Base-by-base conservation (phyloP, 2,888 invertebrate species). In the Tenthredo livida region DNA sequence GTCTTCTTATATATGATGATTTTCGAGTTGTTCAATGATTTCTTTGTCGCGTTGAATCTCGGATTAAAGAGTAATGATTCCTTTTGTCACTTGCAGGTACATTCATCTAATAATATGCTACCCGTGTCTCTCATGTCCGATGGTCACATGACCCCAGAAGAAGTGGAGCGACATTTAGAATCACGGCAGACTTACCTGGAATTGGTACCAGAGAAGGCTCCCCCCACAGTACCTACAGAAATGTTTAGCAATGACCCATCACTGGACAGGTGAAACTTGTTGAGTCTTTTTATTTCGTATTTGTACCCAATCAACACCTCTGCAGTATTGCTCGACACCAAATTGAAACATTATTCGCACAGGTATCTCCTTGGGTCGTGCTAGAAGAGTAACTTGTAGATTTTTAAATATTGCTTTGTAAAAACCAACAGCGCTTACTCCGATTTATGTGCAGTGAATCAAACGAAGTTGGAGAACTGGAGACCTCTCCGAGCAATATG, bases 201-300 rank as follows among this genome's bases (percentile, higher is more conserved):
- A 93, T 94, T 97, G 87, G 95, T 97, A 87, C 97, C 97, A 1
- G 98, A 98, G 92, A 95, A 97, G 88, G 97, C 98, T 47, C 97
- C 98, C 0, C 96, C 97, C 0, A 97, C 98, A 15, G 97, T 98
- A 43, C 98, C 98, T 5, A 97, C 97, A 65, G 98, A 98, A 94
- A 98, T 98, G 97, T 98, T 98, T 91, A 98, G 98, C 93, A 98
- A 98, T 93, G 98, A 98, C 90, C 97, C 97, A 84, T 98, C 98
- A 1, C 94, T 97, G 77, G 97, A 97, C 92, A 97, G 97, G 97
- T 97, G 94, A 89, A 84, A 86, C 84, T 6, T 77, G 29, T 7
- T 10, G n/a, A 43, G 43, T 73, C 12, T 73, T 40, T 40, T 43
- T 43, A n/a, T 73, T 33, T 61, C 21, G 3, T 47, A 47, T 47